Conservation (phyloP, 2,113 vertebrate species). For the Oryzias javanicus region DNA sequence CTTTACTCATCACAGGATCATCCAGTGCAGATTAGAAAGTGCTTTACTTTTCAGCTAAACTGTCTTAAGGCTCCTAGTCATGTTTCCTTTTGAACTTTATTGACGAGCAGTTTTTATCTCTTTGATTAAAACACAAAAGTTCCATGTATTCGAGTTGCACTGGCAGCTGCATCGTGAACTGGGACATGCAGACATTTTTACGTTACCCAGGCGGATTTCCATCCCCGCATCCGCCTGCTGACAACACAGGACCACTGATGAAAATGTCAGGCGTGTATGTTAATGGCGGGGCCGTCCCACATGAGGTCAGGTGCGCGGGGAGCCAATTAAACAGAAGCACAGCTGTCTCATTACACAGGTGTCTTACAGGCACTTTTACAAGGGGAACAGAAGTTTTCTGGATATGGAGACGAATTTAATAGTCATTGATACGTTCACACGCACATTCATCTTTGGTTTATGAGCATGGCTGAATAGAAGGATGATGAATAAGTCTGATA, state of each 20-base stretch:
- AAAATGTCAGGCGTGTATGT: constrained; percentile 55
- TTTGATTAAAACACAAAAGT: too few species aligned
- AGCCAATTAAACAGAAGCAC: constrained; percentile 37
- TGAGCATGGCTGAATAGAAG: constrained; percentile 4
- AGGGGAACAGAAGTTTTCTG: constrained; percentile 7
- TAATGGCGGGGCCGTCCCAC: constrained; percentile 41
- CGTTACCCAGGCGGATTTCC: constrained; percentile 4
- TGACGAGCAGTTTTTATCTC: background rate
- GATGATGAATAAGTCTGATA: constrained; percentile 18
- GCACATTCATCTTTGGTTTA: constrained; percentile 6
- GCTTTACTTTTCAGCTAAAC: constrained; percentile 13
- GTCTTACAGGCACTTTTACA: constrained; percentile 18
- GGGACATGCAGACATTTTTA: background rate
- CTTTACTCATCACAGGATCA: constrained; percentile 46
- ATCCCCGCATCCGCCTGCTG: constrained; percentile 18
- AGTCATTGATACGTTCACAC: background rate
- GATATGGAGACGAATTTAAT: constrained; percentile 6
- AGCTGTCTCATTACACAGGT: constrained; percentile 15
- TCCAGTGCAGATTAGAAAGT: constrained; percentile 38
- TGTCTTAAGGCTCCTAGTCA: constrained; percentile 3
- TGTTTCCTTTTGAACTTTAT: background rate
- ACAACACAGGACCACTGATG: constrained; percentile 34
- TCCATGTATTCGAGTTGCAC: too few species aligned
- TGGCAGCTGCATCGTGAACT: too few species aligned
- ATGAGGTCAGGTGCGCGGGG: constrained; percentile 25